Conservation (phyloP, 2,113 vertebrate species). For the Psammodynastes pulverulentus region DNA sequence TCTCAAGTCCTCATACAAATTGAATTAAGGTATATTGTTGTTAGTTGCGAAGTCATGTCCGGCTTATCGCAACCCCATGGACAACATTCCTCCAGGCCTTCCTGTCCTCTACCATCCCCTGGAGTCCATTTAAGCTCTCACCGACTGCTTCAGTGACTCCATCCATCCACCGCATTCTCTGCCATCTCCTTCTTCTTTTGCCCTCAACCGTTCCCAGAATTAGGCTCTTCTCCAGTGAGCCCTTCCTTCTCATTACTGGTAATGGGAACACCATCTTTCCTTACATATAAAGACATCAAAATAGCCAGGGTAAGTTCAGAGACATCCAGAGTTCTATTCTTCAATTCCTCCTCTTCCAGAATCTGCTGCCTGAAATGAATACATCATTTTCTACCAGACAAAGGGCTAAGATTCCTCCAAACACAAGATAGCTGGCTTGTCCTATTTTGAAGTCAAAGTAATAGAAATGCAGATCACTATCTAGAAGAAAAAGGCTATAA, state of each 20-base stretch:
- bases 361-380: background rate
- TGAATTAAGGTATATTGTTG: background rate
- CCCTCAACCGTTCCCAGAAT: too few species aligned
- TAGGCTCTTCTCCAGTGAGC: too few species aligned
- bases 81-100: too few species aligned
- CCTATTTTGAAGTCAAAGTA: background rate
- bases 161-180: too few species aligned
- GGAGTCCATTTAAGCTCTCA: too few species aligned
- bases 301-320: background rate
- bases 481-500: background rate
- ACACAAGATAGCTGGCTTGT: background rate
- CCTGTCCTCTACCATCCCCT: too few species aligned
- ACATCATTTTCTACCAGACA: background rate
- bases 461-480: background rate
- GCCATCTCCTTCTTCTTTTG: too few species aligned
- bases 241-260: too few species aligned
- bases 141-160: too few species aligned
- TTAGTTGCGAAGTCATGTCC: too few species aligned
- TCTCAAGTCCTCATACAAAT: background rate
- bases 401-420: background rate
- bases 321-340: background rate
- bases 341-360: background rate
- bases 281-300: background rate
- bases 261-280: background rate
- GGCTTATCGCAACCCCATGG: too few species aligned